Evolutionary conservation across 2,888 invertebrate genomes (phyloP), one percentile per base, ranked within the genome.

Genomic region (Perizoma affinitatum): DNA sequence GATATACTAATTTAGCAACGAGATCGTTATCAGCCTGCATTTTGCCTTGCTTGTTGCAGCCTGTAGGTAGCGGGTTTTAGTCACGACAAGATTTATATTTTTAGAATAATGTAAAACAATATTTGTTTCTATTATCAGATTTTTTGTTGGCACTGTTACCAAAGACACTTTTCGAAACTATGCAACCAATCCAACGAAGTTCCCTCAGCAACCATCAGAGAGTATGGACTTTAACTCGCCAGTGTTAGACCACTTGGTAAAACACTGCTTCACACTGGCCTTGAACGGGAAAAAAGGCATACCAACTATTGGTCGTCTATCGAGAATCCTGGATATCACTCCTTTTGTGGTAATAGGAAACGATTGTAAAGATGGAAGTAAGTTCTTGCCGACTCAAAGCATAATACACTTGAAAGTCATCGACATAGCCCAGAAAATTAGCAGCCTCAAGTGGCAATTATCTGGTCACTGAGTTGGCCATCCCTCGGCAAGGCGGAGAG

Each of bases 281-380:
- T 89, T 93, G 66, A 79, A 82, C 61, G 74, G 74, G 10, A 63
- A 56, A 34, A 63, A 60, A 70, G 72, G 35, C 63, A 63, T 47
- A 93, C 95, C 5, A 7, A 93, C 93, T 35, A 85, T 97, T 6
- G 96, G 96, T 5, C 93, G 94, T 65, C 87, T 97, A 40, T 95
- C 96, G 0, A 91, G 96, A 64, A 94, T 97, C 73, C 86, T 98
- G 64, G 96, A 97, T 77, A 94, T 94, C 54, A 95, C 97, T 69
- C 88, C 95, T 43, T 97, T 95, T 80, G 96, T 95, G 4, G 87
- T 96, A 0, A 94, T 97, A 48, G 84, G 67, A 43, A 59, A 36
- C 33, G 42, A 45, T 41, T 55, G 57, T 40, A 55, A 41, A 2
- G 56, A 61, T 10, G 51, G 50, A 40, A 40, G 54, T 47, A 47